Percentiles rank a stretch among this genome's conserved stretches.
These are phyloP conservation scores for Xiphorhynchus elegans DNA, from an alignment of 2,113 vertebrate species.

Conservation along the genomic window DNA sequence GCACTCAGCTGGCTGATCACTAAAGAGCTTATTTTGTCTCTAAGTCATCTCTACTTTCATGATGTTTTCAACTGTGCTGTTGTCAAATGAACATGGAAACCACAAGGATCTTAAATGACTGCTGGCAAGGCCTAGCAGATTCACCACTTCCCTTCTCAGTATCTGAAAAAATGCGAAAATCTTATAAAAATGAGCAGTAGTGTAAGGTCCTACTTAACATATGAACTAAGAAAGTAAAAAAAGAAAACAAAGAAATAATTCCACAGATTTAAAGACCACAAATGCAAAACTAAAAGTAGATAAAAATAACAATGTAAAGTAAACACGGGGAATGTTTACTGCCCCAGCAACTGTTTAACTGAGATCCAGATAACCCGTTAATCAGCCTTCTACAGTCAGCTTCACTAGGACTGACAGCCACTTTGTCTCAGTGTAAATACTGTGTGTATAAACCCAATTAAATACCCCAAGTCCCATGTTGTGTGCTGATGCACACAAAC, in stretches of 20 bases:
- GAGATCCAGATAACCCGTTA: neutral
- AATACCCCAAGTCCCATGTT: neutral
- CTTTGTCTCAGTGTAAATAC: neutral
- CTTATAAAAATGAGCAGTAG: neutral
- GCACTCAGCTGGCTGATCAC: neutral
- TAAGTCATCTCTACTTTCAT: neutral
- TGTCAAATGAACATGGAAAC: neutral
- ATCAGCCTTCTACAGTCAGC: neutral
- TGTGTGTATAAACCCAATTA: neutral
- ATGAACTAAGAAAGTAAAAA: neutral
- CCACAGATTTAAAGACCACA: neutral
- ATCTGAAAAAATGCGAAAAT: neutral
- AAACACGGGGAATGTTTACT: neutral
- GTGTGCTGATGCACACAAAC: neutral
- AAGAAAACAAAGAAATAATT: neutral
- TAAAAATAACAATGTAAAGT: neutral
- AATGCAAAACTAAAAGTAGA: neutral
- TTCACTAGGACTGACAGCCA: neutral
- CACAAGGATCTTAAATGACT: neutral
- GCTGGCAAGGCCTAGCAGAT: neutral
- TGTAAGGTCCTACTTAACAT: neutral
- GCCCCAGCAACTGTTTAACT: neutral
- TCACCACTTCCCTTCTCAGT: neutral
- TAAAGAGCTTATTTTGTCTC: neutral
- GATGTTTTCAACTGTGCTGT: neutral